Evolutionary conservation across 1,140 invertebrate genomes (phyloP), one percentile per base, ranked within the genome.

Genomic region (Mycetomoellerius zeteki): DNA sequence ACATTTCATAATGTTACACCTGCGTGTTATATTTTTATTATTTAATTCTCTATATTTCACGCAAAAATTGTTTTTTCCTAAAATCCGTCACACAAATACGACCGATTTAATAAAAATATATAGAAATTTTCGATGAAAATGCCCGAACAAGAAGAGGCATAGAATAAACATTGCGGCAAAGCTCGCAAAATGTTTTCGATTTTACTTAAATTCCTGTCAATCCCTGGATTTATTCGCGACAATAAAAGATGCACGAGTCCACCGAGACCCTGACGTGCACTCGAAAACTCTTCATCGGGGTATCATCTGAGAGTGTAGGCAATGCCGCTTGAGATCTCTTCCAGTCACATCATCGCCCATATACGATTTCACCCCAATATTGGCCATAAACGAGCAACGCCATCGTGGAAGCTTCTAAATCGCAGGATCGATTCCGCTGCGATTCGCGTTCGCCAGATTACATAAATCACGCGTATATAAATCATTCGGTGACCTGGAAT

Each of bases 401-500:
- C 67, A 50, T 60, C 54, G 6, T 19, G 14, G 24, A n/a, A 52
- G 62, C 21, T 30, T 30, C 76, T 33, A 64, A 77, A 77, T 50
- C 60, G 76, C 43, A 21, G 43, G 33, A 52, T 52, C 77, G 62
- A 80, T 52, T 37, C 19, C 21, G 54, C n/a, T 52, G 47, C 54
- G 80, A 73, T 73, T 73, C 67, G 80, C 78, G 21, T 27, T 52
- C 27, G 7, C 62, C 47, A n/a, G 16, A 52, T 67, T 21, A 21
- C 14, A 67, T 67, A 43, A 67, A 73, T 56, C 71, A 21, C 14
- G 37, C 37, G 67, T 56, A 82, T 82, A 82, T 82, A 75, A 84
- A 84, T 84, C 80, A 84, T 62, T 62, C 80, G 69, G 27, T 50
- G 69, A 73, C 19, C 69, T 21, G 54, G 58, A 84, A 84, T 84